Evolutionary conservation across 2,797 vertebrate species (phyloP).

Genomic region (Columba guinea): DNA sequence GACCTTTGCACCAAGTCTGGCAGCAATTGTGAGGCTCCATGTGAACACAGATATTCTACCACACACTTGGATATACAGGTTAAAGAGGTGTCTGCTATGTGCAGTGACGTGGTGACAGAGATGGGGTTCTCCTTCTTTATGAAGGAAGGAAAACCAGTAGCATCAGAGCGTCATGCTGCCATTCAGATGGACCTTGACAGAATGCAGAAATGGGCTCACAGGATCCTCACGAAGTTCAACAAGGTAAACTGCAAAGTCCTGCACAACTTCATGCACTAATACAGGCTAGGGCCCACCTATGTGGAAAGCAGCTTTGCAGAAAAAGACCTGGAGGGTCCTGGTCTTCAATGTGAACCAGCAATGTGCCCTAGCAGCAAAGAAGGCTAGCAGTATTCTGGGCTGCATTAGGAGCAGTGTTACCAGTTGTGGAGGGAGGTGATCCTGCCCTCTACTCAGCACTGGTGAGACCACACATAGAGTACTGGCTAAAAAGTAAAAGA

Average conservation of each 20-base stretch:
- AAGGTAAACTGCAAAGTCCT: neutral
- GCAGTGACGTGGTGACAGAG: neutral
- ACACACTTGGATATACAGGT: neutral
- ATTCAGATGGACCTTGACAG: neutral
- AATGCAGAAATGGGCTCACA: neutral
- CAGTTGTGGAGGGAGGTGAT: neutral
- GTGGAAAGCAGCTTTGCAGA: neutral
- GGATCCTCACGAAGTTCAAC: too few species aligned
- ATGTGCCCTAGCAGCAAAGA: neutral
- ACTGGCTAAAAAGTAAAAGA: neutral
- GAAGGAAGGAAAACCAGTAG: neutral
- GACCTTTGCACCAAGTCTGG: neutral
- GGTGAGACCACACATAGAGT: neutral
- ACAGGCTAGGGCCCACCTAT: neutral
- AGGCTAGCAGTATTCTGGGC: neutral
- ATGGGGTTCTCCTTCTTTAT: neutral
- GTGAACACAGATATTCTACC: neutral
- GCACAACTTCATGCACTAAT: neutral
- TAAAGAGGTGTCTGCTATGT: accelerated
- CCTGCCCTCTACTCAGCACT: neutral
- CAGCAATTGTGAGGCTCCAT: neutral
- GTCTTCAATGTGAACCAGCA: neutral
- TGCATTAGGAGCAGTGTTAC: neutral
- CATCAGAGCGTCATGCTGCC: neutral
- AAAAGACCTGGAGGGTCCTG: neutral